Conservation (phyloP, 2,797 vertebrate species). For the Hephaestus fuliginosus region DNA sequence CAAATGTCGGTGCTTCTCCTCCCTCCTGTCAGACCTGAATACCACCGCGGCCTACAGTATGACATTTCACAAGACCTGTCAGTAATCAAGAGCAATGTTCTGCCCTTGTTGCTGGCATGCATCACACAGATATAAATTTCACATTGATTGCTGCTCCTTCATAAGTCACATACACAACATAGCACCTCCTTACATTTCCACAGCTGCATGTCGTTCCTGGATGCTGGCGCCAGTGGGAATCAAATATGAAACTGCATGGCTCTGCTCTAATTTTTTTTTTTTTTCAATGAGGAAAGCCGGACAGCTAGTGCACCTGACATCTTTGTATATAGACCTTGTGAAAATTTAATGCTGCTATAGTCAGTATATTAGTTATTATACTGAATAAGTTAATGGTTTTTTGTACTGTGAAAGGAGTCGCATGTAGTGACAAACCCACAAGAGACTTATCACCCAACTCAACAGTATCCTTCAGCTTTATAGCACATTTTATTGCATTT, state of each 20-base stretch:
- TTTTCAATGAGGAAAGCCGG: neutral
- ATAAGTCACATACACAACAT: neutral
- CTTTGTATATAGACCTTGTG: neutral
- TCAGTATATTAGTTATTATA: neutral
- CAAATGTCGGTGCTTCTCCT: conserved; percentile 45
- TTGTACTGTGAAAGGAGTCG: neutral
- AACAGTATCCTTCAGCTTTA: neutral
- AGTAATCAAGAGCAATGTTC: conserved; percentile 53
- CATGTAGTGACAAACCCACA: neutral
- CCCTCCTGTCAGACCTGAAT: conserved; percentile 60
- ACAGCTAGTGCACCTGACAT: neutral
- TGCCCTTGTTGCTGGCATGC: conserved; percentile 47
- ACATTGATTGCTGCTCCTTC: conserved; percentile 58
- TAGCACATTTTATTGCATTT: neutral
- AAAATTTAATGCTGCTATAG: neutral
- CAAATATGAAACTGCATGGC: conserved; percentile 2
- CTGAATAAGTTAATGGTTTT: neutral
- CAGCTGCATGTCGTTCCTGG: conserved; percentile 10
- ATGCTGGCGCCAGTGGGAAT: neutral
- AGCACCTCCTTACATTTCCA: conserved; percentile 28
- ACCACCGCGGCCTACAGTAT: conserved; percentile 47
- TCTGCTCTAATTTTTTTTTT: conserved; percentile 1
- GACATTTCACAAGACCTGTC: conserved; percentile 70
- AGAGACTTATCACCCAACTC: neutral
- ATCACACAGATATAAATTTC: conserved; percentile 48